Percentiles rank a stretch among this genome's conserved stretches.
These are phyloP conservation scores for Patella depressa DNA, from an alignment of 2,888 invertebrate genomes.

Conservation along the genomic window DNA sequence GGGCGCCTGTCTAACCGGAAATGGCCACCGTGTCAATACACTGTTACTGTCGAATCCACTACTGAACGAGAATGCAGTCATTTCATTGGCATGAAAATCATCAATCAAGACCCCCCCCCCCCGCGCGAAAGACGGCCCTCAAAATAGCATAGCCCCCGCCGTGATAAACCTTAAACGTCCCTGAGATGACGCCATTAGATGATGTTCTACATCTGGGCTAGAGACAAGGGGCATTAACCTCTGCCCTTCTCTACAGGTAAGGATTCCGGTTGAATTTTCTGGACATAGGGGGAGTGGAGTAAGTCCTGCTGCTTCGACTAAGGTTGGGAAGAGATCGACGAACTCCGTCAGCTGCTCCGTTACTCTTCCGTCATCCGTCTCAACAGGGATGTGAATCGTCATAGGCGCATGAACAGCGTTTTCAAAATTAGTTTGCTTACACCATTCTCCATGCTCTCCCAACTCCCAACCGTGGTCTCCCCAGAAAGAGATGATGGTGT, in stretches of 20 bases:
- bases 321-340: slow-evolving; percentile 52
- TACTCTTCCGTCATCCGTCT: slow-evolving; percentile 40
- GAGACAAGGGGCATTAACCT: slow-evolving; percentile 42
- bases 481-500: slow-evolving; percentile 45
- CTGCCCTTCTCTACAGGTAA: slow-evolving; percentile 42
- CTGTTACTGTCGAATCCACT: no score
- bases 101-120: no score
- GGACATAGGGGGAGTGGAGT: slow-evolving; percentile 37
- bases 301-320: slow-evolving; percentile 49
- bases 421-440: slow-evolving; percentile 50
- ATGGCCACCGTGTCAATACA: no score
- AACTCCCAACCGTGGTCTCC: slow-evolving; percentile 52
- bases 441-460: slow-evolving; percentile 50
- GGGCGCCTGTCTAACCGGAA: no score
- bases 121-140: no score
- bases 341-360: slow-evolving; percentile 48
- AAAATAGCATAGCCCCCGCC: no score
- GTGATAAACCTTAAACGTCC: no score
- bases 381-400: slow-evolving; percentile 47
- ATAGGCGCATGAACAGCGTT: slow-evolving; percentile 48
- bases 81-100: no score
- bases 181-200: no score
- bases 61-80: no score
- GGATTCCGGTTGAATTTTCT: slow-evolving; percentile 33
- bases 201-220: slow-evolving; percentile 17